Percentiles rank a stretch among this genome's conserved stretches.
phyloP scores from a whole-genome alignment of 2,888 invertebrate genomes.

The Andricus quercusramuli region DNA sequence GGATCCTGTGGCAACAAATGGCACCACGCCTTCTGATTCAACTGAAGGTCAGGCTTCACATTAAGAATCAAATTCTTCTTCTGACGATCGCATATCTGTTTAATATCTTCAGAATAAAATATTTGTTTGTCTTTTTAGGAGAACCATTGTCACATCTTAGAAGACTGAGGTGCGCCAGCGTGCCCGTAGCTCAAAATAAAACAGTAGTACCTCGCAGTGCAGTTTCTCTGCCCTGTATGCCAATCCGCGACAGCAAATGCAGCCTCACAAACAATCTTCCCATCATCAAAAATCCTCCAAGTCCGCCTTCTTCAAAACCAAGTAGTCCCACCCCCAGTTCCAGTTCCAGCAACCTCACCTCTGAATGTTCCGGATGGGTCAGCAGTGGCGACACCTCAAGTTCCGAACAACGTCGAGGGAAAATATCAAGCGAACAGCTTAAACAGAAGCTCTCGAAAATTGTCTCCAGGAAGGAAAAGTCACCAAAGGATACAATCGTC shows the following conservation, averaged over 20 bases:
- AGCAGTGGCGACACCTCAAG: constrained; percentile 83
- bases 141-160: constrained; percentile 63
- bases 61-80: background rate
- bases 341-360: constrained; percentile 83
- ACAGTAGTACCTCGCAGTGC: constrained; percentile 74
- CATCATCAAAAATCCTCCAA: constrained; percentile 69
- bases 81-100: background rate
- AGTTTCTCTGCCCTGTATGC: constrained; percentile 76
- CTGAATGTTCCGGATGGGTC: constrained; percentile 94
- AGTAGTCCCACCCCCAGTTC: constrained; percentile 80
- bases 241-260: constrained; percentile 73
- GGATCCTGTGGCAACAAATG: constrained; percentile 57
- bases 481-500: constrained; percentile 64
- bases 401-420: constrained; percentile 70
- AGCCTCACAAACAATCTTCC: constrained; percentile 68
- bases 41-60: background rate
- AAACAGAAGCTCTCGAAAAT: constrained; percentile 84
- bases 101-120: constrained; percentile 29
- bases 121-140: constrained; percentile 39
- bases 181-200: constrained; percentile 74
- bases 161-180: constrained; percentile 75
- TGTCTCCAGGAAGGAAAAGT: constrained; percentile 75
- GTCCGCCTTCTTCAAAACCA: constrained; percentile 70
- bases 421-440: constrained; percentile 83
- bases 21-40: constrained; percentile 56